A percentile compares a stretch with the other conserved stretches of the same genome.
phyloP scores from a whole-genome alignment of 2,888 invertebrate genomes.

The Pteria penguin region DNA sequence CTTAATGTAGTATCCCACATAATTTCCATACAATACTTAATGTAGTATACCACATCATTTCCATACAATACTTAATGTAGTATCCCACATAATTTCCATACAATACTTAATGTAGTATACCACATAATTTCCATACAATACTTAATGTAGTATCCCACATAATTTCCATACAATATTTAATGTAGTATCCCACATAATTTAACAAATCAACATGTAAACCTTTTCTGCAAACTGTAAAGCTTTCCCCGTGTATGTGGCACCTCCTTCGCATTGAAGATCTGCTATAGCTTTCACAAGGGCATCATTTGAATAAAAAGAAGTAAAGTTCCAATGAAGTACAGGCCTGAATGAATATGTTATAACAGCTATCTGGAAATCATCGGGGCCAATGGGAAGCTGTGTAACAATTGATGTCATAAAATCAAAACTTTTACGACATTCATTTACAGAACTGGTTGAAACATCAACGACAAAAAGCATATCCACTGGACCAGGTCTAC shows the following conservation, averaged over 20 bases:
- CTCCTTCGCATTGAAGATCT: not conserved
- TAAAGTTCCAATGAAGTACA: slow-evolving; percentile 20
- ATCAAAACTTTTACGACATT: slow-evolving; percentile 9
- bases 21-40: too few species aligned
- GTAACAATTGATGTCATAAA: slow-evolving; percentile 5
- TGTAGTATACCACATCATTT: too few species aligned
- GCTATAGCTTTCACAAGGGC: slow-evolving; percentile 2
- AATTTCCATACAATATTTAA: too few species aligned
- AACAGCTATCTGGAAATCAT: slow-evolving; percentile 30
- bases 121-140: too few species aligned
- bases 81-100: too few species aligned
- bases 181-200: too few species aligned
- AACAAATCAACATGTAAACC: too few species aligned
- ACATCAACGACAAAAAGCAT: slow-evolving; percentile 26
- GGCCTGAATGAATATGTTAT: slow-evolving; percentile 27
- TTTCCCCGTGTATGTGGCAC: slow-evolving; percentile 8
- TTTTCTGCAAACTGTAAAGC: slow-evolving; percentile 14
- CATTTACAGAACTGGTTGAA: too few species aligned
- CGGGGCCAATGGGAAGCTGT: slow-evolving; percentile 25
- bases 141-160: too few species aligned
- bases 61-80: too few species aligned
- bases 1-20: too few species aligned
- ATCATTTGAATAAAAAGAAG: not conserved
- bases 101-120: too few species aligned
- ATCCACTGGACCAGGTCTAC: slow-evolving; percentile 39